phyloP scores from a whole-genome alignment of 2,888 invertebrate species.

The Brachynemurus nebulosus region DNA sequence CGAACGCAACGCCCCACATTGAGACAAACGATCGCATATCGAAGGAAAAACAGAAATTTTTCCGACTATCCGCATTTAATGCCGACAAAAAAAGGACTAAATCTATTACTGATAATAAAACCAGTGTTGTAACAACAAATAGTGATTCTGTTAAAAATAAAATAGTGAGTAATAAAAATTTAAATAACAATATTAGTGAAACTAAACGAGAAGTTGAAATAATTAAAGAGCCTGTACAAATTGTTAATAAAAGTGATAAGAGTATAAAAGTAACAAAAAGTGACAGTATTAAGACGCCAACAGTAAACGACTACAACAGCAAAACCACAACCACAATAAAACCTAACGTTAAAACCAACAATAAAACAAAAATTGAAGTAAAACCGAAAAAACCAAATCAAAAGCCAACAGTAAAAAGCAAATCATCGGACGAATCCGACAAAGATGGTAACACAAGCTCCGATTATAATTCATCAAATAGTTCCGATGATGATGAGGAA shows the following conservation, averaged over 20 bases:
- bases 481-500: constrained; percentile 7
- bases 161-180: constrained; percentile 3
- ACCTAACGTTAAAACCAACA: not conserved
- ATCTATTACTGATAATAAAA: constrained; percentile 12
- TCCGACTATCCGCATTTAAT: constrained; percentile 67
- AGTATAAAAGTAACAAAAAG: constrained; percentile 14
- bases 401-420: constrained; percentile 9
- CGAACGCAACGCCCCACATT: constrained; percentile 29
- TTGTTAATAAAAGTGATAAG: constrained; percentile 13
- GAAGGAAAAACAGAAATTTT: constrained; percentile 79
- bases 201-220: constrained; percentile 5
- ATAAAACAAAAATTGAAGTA: constrained; percentile 8
- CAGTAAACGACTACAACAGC: constrained; percentile 12
- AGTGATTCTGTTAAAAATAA: constrained; percentile 10
- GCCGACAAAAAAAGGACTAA: constrained; percentile 39
- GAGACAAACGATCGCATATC: constrained; percentile 41
- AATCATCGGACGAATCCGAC: constrained; percentile 12
- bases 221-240: not conserved
- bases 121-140: constrained; percentile 20
- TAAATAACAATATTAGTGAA: constrained; percentile 15
- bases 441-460: not conserved
- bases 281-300: constrained; percentile 4
- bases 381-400: constrained; percentile 2
- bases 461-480: constrained; percentile 1
- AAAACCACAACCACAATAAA: constrained; percentile 12